phyloP scores from a whole-genome alignment of 2,888 invertebrate genomes.

The Brenthis hecate region DNA sequence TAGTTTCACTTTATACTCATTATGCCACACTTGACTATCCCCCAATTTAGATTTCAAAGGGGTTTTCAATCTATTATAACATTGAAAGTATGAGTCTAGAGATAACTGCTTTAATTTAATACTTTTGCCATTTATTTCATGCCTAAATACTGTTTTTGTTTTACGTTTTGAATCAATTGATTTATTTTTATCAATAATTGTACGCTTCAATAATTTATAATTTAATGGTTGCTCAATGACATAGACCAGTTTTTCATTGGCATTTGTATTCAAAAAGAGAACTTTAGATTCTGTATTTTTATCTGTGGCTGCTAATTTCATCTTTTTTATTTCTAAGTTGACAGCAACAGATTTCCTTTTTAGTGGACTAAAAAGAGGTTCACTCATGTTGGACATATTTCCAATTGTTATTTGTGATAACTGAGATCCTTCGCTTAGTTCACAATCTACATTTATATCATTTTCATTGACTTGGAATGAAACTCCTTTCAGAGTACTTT shows the following conservation, averaged over 20 bases:
- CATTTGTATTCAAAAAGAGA: conserved; percentile 78
- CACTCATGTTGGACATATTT: conserved; percentile 45
- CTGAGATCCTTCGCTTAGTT: conserved; percentile 54
- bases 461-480: conserved; percentile 49
- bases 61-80: conserved; percentile 44
- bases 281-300: conserved; percentile 61
- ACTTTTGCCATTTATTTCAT: conserved; percentile 51
- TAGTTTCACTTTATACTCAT: conserved; percentile 40
- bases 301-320: conserved; percentile 52
- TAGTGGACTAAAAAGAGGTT: conserved; percentile 40
- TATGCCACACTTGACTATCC: conserved; percentile 35
- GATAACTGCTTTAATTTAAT: conserved; percentile 59
- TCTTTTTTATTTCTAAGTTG: conserved; percentile 73
- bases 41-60: background rate
- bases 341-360: conserved; percentile 61
- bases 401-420: conserved; percentile 46
- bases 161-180: conserved; percentile 50
- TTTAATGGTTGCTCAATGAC: conserved; percentile 77
- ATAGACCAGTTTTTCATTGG: conserved; percentile 71
- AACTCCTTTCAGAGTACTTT: conserved; percentile 57
- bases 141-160: conserved; percentile 48
- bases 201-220: conserved; percentile 72
- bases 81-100: conserved; percentile 60
- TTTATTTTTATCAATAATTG: conserved; percentile 58
- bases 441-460: conserved; percentile 57